Base-by-base conservation (phyloP, 1,140 invertebrate species). In the Drosophila ananassae region DNA sequence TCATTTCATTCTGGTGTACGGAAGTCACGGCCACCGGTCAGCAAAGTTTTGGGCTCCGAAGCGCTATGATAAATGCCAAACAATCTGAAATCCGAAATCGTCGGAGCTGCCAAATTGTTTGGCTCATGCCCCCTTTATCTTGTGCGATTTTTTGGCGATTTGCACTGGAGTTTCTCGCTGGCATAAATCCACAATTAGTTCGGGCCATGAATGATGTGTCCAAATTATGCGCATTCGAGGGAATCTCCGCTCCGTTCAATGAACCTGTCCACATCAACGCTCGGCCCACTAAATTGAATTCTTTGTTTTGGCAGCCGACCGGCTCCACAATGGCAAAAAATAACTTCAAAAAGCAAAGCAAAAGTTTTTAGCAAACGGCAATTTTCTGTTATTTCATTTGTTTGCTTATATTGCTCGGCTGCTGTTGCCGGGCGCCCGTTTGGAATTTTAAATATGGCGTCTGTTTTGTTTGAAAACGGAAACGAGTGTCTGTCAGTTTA, bases 371-470 rank as follows among this genome's bases (percentile, higher is more conserved):
- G 61, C 64, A 79, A 82, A 68, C 56, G 67, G 81, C 73, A 81
- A 87, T 76, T 77, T 58, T 71, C 34, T 74, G 78, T 83, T 89
- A 83, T 87, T 89, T 81, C 63, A 72, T 83, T 89, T 84, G 81
- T 69, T 69, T 74, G 72, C 57, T 61, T 62, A 54, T 73, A 61
- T 73, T 62, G 69, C 61, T 81, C 39, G 39, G 30, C 22, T 62
- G 47, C 32, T 66, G 56, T 69, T 79, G 73, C 56, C 72, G 46
- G 44, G 48, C 51, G 60, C 73, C 81, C 67, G 79, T 79, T 89
- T 59, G 83, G 83, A 89, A 89, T 89, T 89, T 89, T 89, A 89
- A 89, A 89, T 89, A 89, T 89, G 83, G 83, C 83, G 83, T 89
- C 83, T 89, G 83, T 71, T 89, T 89, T 89, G 83, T 89, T 89